Evolutionary conservation across 2,888 invertebrate genomes (phyloP).

Genomic region (Drosophila sordidula): DNA sequence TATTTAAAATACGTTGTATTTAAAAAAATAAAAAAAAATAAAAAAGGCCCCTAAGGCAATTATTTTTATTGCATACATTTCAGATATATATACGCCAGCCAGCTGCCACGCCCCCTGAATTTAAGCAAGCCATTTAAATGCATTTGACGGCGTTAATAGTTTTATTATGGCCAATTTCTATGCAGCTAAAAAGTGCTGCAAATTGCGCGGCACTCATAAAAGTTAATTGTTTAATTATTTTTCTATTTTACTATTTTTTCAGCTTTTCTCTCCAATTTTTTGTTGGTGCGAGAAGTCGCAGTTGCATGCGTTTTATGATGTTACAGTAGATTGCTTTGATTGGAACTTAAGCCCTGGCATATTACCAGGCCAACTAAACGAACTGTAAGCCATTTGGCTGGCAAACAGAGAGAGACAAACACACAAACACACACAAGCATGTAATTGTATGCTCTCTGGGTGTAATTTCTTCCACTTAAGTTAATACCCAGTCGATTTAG

Average conservation of each 20-base stretch:
- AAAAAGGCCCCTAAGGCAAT: slow-evolving; percentile 47
- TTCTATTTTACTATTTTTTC: slow-evolving; percentile 47
- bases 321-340: slow-evolving; percentile 82
- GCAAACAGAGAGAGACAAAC: slow-evolving; percentile 17
- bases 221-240: slow-evolving; percentile 78
- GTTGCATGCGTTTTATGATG: slow-evolving; percentile 66
- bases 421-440: slow-evolving; percentile 11
- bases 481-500: slow-evolving; percentile 81
- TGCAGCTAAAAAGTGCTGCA: slow-evolving; percentile 28
- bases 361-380: slow-evolving; percentile 74
- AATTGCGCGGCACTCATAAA: slow-evolving; percentile 48
- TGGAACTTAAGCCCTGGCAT: slow-evolving; percentile 82
- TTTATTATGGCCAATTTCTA: slow-evolving; percentile 58
- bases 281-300: slow-evolving; percentile 1
- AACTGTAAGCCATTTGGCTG: slow-evolving; percentile 77
- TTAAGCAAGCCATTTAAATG: slow-evolving; percentile 76
- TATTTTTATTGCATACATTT: slow-evolving; percentile 52
- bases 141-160: slow-evolving; percentile 71
- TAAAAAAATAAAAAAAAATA: not conserved
- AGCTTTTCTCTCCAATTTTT: not conserved
- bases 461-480: slow-evolving; percentile 84
- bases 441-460: slow-evolving; percentile 76
- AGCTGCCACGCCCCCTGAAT: slow-evolving; percentile 43
- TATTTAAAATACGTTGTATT: slow-evolving; percentile 25
- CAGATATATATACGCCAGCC: not conserved